A percentile compares a stretch with the other conserved stretches of the same genome.
phyloP scores from a whole-genome alignment of 2,888 invertebrate species.

The Drosophila koepferae region DNA sequence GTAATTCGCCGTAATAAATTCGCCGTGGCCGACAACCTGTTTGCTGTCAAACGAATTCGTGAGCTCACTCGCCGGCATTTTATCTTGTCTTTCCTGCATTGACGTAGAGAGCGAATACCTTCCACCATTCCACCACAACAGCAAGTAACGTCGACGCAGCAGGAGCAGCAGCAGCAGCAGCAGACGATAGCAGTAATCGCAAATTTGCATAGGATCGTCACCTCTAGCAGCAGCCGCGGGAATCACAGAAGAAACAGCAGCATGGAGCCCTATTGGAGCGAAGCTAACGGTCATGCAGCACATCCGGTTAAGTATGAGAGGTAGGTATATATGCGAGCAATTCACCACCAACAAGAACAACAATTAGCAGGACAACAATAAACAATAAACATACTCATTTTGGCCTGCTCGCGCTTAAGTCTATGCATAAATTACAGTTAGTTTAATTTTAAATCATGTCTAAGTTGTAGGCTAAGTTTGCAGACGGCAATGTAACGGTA shows the following conservation, averaged over 20 bases:
- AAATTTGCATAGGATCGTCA: constrained; percentile 41
- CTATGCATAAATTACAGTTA: constrained; percentile 43
- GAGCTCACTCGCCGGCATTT: constrained; percentile 54
- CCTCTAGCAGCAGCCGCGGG: constrained; percentile 39
- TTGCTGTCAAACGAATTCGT: constrained; percentile 63
- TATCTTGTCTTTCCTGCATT: constrained; percentile 48
- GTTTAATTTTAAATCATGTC: constrained; percentile 45
- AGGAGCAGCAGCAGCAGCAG: constrained; percentile 54
- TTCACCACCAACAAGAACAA: constrained; percentile 18
- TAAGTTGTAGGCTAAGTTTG: constrained; percentile 51
- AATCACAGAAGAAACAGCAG: constrained; percentile 53
- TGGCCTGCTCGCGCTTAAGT: constrained; percentile 62
- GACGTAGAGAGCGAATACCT: constrained; percentile 62
- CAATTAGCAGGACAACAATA: constrained; percentile 32
- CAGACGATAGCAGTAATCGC: constrained; percentile 24
- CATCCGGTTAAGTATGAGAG: constrained; percentile 86
- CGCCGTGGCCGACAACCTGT: constrained; percentile 76
- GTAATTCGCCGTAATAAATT: constrained; percentile 61
- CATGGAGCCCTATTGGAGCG: constrained; percentile 85
- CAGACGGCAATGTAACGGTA: constrained; percentile 33
- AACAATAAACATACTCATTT: constrained; percentile 53
- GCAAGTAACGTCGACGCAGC: constrained; percentile 67
- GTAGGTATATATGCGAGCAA: constrained; percentile 76
- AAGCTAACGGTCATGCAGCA: constrained; percentile 85
- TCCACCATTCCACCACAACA: constrained; percentile 83